phyloP scores from a whole-genome alignment of 2,113 vertebrate genomes.

The Suricata suricatta region DNA sequence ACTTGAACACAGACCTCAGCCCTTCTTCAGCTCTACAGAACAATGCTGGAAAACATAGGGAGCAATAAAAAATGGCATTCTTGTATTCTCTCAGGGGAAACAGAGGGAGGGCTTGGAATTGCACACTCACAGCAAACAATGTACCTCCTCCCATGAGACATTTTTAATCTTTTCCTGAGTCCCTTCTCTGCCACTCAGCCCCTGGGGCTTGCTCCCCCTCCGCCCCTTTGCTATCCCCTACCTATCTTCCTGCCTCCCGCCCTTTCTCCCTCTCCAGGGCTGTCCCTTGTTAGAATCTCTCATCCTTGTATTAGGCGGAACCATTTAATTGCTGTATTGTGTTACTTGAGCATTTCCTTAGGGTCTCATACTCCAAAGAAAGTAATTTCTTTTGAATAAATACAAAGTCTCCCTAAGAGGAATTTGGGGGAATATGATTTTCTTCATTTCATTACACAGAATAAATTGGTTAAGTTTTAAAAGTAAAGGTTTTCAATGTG shows the following conservation, averaged over 20 bases:
- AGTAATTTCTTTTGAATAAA: conserved; percentile 76
- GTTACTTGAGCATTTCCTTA: conserved; percentile 66
- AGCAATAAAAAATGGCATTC: not conserved
- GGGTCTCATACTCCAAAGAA: conserved; percentile 60
- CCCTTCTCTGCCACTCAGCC: not conserved
- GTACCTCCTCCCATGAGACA: not conserved
- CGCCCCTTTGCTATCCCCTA: not conserved
- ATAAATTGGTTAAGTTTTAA: conserved; percentile 67
- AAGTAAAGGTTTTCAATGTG: conserved; percentile 55
- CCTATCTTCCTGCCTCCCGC: not conserved
- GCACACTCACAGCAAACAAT: not conserved
- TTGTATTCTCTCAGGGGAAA: not conserved
- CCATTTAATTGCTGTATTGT: conserved; percentile 71
- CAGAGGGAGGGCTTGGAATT: not conserved
- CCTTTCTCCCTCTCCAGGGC: not conserved
- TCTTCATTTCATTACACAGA: conserved; percentile 77
- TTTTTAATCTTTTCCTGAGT: not conserved
- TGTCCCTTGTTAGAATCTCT: conserved; percentile 33
- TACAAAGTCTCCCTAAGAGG: conserved; percentile 62
- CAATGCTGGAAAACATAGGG: not conserved
- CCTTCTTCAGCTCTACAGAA: not conserved
- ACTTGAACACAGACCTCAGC: conserved; percentile 15
- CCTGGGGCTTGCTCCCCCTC: not conserved
- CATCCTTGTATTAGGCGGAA: conserved; percentile 56
- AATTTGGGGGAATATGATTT: conserved; percentile 70